Evolutionary conservation across 2,113 vertebrate genomes (phyloP), one percentile per base, ranked within the genome.

Genomic region (Osmerus eperlanus): DNA sequence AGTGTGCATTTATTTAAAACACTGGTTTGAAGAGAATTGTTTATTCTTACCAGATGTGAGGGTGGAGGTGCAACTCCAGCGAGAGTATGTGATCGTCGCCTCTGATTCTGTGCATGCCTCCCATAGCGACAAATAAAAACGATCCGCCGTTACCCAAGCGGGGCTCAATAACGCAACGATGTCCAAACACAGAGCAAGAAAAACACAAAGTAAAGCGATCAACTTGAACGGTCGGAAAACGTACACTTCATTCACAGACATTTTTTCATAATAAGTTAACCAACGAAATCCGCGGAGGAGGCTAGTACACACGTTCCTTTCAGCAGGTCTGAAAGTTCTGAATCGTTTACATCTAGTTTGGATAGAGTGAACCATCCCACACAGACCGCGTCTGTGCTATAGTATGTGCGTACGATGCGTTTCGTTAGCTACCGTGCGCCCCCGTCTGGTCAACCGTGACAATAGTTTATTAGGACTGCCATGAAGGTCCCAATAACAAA

Each of bases 121-220:
- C 94, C 94, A 94, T 53, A 94, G 89, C 0, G 93, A 93, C 75
- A 91, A 85, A 69, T 91, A 91, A 86, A 91, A 93, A 4, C 89
- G 89, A 0, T 94, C 90, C 11, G 94, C 93, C 13, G 93, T 94
- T 80, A 94, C 93, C 94, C 94, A 94, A 65, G 93, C 90, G 0
- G 92, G 92, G 66, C 93, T 94, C 41, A 93, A 84, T 54, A 94
- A 86, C 32, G 94, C 92, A 51, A 88, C 92, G 77, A 91, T 69
- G 77, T 93, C 93, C 86, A 94, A 28, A 47, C 89, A 88, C 58
- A 94, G 81, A 23, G 93, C 92, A 47, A 93, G 77, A 54, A 94
- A 92, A 36, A 93, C 90, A 76, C 94, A 94, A 14, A 94, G 82
- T 80, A 94, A 83, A 0, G 93, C 93, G 77, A 93, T 88, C 62